These are phyloP conservation scores for Microchrysa polita DNA, from an alignment of 2,888 invertebrate genomes.

Conservation along the genomic window DNA sequence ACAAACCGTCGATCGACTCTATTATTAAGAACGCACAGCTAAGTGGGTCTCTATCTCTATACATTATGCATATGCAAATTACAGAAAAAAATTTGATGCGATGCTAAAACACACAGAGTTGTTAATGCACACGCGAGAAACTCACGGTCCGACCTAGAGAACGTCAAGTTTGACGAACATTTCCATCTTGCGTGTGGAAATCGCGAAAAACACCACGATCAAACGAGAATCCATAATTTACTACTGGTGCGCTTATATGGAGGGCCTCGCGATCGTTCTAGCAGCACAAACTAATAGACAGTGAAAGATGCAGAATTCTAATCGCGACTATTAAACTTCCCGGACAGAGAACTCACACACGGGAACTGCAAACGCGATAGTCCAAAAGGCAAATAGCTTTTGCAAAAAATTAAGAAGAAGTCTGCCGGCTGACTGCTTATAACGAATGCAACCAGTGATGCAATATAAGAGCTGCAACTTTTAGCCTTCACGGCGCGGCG, in stretches of 20 bases:
- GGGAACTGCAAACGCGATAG: background rate
- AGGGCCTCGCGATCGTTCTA: no score
- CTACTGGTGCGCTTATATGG: background rate
- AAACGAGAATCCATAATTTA: background rate
- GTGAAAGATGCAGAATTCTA: background rate
- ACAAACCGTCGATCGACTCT: no score
- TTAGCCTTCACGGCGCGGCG: constrained; percentile 21
- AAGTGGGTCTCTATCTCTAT: no score
- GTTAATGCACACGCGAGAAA: no score
- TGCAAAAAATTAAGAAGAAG: constrained; percentile 1
- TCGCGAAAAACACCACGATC: background rate
- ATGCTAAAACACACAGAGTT: no score
- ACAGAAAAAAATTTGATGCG: no score
- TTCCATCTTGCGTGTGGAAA: background rate
- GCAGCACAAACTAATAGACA: no score
- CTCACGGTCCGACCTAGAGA: no score
- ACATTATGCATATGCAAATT: no score
- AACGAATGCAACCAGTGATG: constrained; percentile 16
- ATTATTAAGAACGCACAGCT: no score
- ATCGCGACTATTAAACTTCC: background rate
- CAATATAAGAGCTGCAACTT: background rate
- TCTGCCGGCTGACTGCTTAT: background rate
- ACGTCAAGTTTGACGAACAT: background rate
- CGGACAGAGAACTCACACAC: constrained; percentile 1
- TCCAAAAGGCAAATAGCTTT: background rate